Evolutionary conservation across 92 coral and sea anemone genomes (phyloP), one percentile per base, ranked within the genome.

Genomic region (Paragorgia papillata): DNA sequence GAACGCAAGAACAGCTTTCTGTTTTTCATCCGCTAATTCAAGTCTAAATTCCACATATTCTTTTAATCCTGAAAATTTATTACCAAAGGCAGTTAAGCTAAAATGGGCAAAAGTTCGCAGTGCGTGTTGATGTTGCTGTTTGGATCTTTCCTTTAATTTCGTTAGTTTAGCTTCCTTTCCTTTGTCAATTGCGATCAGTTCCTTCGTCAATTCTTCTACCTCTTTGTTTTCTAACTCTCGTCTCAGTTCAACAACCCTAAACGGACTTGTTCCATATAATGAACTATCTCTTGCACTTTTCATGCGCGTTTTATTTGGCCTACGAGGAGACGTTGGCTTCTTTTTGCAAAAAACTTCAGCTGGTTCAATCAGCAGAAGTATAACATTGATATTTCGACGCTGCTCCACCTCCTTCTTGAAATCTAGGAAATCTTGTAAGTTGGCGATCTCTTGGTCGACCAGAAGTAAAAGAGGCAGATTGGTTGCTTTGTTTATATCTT

Each of bases 21-120:
- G 89, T 73, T 63, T 54, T 26, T 90, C 89, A 63, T 69, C 58
- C 24, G 89, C 88, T 59, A 71, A 79, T n/a, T 30, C 48, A 58
- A 90, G 67, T 26, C 96, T 83, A 62, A 69, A 77, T n/a, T 4
- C 25, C 5, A 90, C 91, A 73, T 84, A 90, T 29, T 78, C 50
- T 25, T 12, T 27, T 17, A 90, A 66, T 1, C 85, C 90, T 14
- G 79, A 18, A 35, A 84, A 89, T 22, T 84, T 68, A 28, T 51
- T 83, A 9, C 96, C 91, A 81, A 89, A 89, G 32, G 75, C 91
- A 1, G 91, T 84, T 13, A 87, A 82, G 39, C 96, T 87, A 44
- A 90, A 88, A 51, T 79, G 58, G 17, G 88, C 89, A 57, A 90
- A 90, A 74, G 88, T 90, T 24, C 89, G 80, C 27, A 66, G 62